phyloP scores from a whole-genome alignment of 2,888 invertebrate species.

The Notocelia uddmanniana region DNA sequence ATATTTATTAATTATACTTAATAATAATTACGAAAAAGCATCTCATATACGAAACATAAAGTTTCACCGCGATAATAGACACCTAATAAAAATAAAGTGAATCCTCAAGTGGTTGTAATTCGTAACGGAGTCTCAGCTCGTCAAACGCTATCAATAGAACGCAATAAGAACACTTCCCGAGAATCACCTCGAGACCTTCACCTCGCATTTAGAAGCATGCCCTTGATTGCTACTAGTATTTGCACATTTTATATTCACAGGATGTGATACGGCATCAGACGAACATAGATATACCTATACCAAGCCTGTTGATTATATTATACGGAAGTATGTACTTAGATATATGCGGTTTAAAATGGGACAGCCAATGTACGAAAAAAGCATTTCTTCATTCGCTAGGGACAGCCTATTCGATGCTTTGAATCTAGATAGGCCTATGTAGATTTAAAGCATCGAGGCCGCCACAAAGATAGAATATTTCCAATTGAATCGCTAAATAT shows the following conservation, averaged over 20 bases:
- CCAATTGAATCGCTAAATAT: neutral
- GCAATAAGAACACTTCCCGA: constrained; percentile 25
- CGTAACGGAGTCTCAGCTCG: constrained; percentile 18
- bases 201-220: constrained; percentile 27
- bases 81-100: constrained; percentile 2
- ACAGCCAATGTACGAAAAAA: no score
- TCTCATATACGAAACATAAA: neutral
- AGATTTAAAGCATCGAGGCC: no score
- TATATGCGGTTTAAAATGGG: neutral
- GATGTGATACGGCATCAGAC: neutral
- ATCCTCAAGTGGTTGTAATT: constrained; percentile 17
- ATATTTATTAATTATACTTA: no score
- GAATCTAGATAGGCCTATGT: neutral
- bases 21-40: neutral
- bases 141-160: constrained; percentile 36
- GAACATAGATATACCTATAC: neutral
- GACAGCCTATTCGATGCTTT: neutral
- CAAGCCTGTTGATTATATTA: neutral
- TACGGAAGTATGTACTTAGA: neutral
- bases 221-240: constrained; percentile 15
- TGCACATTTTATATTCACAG: constrained; percentile 11
- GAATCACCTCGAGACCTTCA: constrained; percentile 27
- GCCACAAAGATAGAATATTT: neutral
- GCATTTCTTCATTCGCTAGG: no score
- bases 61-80: neutral